Evolutionary conservation across 2,888 invertebrate species (phyloP).

Genomic region (Aphrophora alni): DNA sequence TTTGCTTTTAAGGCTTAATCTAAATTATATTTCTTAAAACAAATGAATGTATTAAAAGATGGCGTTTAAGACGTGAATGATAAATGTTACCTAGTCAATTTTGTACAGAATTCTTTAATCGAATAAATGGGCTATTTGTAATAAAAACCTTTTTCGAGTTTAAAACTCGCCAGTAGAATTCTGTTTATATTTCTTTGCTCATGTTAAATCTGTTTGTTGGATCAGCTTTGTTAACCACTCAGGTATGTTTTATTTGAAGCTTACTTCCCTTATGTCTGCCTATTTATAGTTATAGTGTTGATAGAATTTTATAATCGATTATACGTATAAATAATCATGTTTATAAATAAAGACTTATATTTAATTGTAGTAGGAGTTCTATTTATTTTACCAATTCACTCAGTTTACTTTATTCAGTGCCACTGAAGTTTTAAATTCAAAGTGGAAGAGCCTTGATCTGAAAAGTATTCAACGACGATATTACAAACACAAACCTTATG

Average conservation of each 20-base stretch:
- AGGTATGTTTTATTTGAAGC: not conserved
- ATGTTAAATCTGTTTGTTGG: not conserved
- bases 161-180: not conserved
- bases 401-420: no score
- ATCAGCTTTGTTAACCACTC: not conserved
- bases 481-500: no score
- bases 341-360: constrained; percentile 36
- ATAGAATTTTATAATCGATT: not conserved
- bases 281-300: not conserved
- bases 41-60: no score
- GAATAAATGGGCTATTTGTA: not conserved
- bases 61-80: not conserved
- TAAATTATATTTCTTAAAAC: no score
- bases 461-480: no score
- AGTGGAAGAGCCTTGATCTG: no score
- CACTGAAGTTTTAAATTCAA: no score
- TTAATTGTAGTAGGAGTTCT: not conserved
- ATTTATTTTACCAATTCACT: no score
- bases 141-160: no score
- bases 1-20: no score
- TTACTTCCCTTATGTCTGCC: not conserved
- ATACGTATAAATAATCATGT: constrained; percentile 30
- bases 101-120: not conserved
- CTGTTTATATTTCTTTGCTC: not conserved
- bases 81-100: not conserved